A percentile compares a stretch with the other conserved stretches of the same genome.
Evolutionary conservation across 1,140 invertebrate genomes (phyloP).

Genomic region (Reticulitermes speratus): DNA sequence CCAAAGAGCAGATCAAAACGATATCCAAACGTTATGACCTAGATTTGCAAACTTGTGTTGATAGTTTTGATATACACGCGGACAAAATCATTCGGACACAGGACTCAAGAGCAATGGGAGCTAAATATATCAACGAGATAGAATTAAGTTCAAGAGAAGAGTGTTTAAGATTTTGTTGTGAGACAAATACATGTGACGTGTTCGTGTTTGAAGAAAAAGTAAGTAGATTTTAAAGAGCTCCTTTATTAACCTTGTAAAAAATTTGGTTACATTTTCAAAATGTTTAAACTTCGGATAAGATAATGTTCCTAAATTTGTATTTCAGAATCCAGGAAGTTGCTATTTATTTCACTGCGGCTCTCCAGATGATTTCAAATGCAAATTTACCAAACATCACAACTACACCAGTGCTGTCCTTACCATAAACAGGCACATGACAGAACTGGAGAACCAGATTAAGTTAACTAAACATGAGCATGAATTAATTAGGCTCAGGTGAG

Average conservation of each 20-base stretch:
- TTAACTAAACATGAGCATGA: constrained; percentile 79
- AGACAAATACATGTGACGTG: constrained; percentile 83
- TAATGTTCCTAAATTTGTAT: constrained; percentile 27
- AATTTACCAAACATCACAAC: constrained; percentile 84
- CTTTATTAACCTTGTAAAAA: background rate
- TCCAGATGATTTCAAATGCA: constrained; percentile 85
- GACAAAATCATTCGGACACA: constrained; percentile 90
- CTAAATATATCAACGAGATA: constrained; percentile 82
- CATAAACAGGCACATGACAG: constrained; percentile 59
- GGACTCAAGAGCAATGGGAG: constrained; percentile 82
- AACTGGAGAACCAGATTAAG: constrained; percentile 67
- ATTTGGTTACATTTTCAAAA: background rate
- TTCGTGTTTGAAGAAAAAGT: constrained; percentile 93
- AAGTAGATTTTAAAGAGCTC: constrained; percentile 32
- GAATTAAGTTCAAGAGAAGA: constrained; percentile 76
- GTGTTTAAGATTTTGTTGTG: constrained; percentile 82
- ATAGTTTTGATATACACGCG: constrained; percentile 80
- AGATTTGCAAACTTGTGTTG: constrained; percentile 45
- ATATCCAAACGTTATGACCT: constrained; percentile 34
- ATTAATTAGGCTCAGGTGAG: constrained; percentile 70
- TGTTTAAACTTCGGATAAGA: background rate
- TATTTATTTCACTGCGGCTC: constrained; percentile 90
- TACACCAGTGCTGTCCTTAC: constrained; percentile 86
- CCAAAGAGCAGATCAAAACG: background rate
- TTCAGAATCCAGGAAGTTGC: constrained; percentile 79